Base-by-base conservation (phyloP, 2,888 invertebrate species). In the Callimorpha dominula region DNA sequence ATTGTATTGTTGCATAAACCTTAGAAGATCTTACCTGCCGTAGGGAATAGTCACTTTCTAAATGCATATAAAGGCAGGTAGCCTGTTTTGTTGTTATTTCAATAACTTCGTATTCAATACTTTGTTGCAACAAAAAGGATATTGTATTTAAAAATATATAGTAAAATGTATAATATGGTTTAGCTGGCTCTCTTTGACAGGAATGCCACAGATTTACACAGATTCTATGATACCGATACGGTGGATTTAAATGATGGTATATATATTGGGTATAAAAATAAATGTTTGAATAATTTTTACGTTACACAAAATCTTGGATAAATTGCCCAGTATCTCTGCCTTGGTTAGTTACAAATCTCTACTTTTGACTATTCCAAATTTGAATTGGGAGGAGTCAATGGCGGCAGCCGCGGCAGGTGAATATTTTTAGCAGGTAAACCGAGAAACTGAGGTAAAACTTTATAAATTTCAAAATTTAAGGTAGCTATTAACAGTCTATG, bases 11-110 rank as follows among this genome's bases (percentile, higher is more conserved):
- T 15, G 7, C 12, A 20, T 65, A 20, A 65, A 20, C 46, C 46
- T 46, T 3, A n/a, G 14, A 65, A 15, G 65, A 15, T 9, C 11
- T 42, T 65, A 49, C 65, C 65, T 49, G 65, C 8, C n/a, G 14
- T 4, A 20, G 20, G 14, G 20, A 31, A 54, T 54, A 54, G 67
- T 43, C 9, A 67, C 67, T 67, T 67, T 67, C 67, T 54, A 54
- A 54, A 54, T 6, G 43, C n/a, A 65, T 4, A 31, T 49, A 49
- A 46, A 49, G 9, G 65, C 67, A 67, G 67, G 67, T 67, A 67
- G 54, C 54, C 6, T n/a, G 42, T 12, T 12, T 14, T 42, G 8
- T 54, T n/a, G n/a, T 67, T 54, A 67, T 43, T 67, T 40, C 50
- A 17, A 65, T 65, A 65, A 9, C 15, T 31, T 60, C 20, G 31